These are phyloP conservation scores for Enhydra lutris DNA, from an alignment of 2,113 vertebrate species.

Conservation along the genomic window DNA sequence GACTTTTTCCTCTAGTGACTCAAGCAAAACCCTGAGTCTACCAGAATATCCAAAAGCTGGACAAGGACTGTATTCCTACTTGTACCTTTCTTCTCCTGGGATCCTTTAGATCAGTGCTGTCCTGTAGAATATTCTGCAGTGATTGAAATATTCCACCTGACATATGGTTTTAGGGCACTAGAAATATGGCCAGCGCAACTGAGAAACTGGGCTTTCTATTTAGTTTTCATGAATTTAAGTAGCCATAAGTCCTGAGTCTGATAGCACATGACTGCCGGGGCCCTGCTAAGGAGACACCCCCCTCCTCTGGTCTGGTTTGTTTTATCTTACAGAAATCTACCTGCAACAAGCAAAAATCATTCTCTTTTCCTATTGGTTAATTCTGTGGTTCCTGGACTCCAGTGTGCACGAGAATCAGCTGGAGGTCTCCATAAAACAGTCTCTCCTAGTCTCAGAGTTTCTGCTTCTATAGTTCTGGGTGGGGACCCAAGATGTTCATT, in stretches of 20 bases:
- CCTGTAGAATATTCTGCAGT: not conserved
- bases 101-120: not conserved
- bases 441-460: not conserved
- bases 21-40: not conserved
- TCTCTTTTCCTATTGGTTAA: not conserved
- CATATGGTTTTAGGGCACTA: not conserved
- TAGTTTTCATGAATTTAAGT: conserved; percentile 19
- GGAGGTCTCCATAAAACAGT: not conserved
- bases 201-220: not conserved
- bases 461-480: not conserved
- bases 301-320: not conserved
- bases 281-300: not conserved
- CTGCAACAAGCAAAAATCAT: not conserved
- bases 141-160: not conserved
- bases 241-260: not conserved
- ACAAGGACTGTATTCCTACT: not conserved
- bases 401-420: not conserved
- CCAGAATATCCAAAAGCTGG: not conserved
- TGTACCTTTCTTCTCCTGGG: not conserved
- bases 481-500: not conserved
- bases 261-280: not conserved
- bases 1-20: not conserved
- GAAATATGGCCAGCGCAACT: not conserved
- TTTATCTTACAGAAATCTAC: not conserved
- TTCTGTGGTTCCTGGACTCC: not conserved